Percentiles rank a stretch among this genome's conserved stretches.
Evolutionary conservation across 1,140 invertebrate genomes (phyloP).

Genomic region (Anoplophora glabripennis): DNA sequence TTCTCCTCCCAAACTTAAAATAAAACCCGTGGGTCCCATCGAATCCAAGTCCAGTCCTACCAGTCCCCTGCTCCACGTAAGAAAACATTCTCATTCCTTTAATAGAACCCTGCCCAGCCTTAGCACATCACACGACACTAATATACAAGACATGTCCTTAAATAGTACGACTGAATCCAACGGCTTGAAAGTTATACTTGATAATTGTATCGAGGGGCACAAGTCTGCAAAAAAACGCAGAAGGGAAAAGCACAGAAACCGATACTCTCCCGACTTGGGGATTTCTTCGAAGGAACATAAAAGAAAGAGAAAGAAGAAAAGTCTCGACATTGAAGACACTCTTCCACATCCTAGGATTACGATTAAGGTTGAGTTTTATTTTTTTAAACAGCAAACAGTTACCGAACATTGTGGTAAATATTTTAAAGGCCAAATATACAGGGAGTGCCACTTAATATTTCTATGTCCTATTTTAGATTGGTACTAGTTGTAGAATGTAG

Average conservation of each 20-base stretch:
- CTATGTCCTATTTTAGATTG: no score
- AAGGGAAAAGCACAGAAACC: slow-evolving; percentile 66
- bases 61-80: no score
- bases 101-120: no score
- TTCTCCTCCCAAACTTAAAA: slow-evolving; percentile 58
- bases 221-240: slow-evolving; percentile 59
- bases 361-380: slow-evolving; percentile 71
- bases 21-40: slow-evolving; percentile 54
- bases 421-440: no score
- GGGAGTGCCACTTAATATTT: no score
- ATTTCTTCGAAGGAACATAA: slow-evolving; percentile 63
- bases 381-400: no score
- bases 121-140: background rate
- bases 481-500: no score
- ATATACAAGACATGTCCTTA: background rate
- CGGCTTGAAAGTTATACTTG: slow-evolving; percentile 26
- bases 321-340: slow-evolving; percentile 61
- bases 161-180: slow-evolving; percentile 5
- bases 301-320: slow-evolving; percentile 70
- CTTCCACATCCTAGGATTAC: slow-evolving; percentile 68
- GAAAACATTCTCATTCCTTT: no score
- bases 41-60: no score
- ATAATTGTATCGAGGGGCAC: slow-evolving; percentile 30
- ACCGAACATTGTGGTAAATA: no score
- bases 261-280: slow-evolving; percentile 61